Base-by-base conservation (phyloP, 2,797 vertebrate species). In the Lutjanus campechanus region DNA sequence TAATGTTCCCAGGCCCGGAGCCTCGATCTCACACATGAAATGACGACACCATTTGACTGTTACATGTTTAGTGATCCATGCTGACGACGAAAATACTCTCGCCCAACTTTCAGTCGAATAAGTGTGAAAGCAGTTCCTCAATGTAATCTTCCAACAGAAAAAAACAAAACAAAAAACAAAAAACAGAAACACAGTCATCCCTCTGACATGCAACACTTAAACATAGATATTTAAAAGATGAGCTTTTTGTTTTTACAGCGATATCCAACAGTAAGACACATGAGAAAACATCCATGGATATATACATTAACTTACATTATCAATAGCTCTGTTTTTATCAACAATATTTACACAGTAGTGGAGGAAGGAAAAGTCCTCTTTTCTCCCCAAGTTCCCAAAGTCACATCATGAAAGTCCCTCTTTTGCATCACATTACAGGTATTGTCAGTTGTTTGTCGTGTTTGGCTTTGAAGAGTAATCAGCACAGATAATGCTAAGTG, bases 241-340 rank as follows among this genome's bases (percentile, higher is more conserved):
- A 88, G 76, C 85, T 79, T 83, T 47, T 73, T 53, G 59, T 85
- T 89, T 89, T 87, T 91, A 92, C 91, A 91, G 89, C 80, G 22
- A 90, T 86, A 85, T 89, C 77, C 81, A 89, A 93, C 82, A 84
- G 72, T 86, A 81, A 91, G 89, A 95, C 88, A 83, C 85, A 91
- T 91, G 91, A 93, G 91, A 94, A 93, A 92, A 92, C 88, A 90
- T 87, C 79, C 68, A 85, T 63, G 66, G 77, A 76, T 91, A 88
- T 94, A 68, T 95, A 96, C 94, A 96, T 88, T 93, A 94, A 96
- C 86, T 94, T 95, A 96, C 94, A 95, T 90, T 83, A 88, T 92
- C 82, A 89, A 93, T 93, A 91, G 56, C 91, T 90, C 90, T 91
- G 70, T 86, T 82, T 82, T 76, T 93, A 94, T 95, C 61, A 89